Conservation (phyloP, 2,797 vertebrate genomes). For the Lepilemur ruficaudatus region DNA sequence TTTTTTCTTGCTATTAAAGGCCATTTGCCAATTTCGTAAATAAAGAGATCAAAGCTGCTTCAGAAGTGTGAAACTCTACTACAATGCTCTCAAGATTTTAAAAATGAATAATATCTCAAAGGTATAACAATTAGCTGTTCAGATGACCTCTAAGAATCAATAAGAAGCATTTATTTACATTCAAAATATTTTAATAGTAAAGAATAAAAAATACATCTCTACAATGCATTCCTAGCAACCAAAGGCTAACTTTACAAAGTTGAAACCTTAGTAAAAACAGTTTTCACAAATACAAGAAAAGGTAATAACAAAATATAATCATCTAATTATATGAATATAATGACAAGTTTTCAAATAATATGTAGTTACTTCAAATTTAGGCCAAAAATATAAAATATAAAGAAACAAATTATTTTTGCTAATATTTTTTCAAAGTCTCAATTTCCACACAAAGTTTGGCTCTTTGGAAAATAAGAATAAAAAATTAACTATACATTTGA, state of each 20-base stretch:
- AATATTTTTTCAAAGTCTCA: slow-evolving; percentile 29
- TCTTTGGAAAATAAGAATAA: background rate
- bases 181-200: slow-evolving; percentile 69
- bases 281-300: slow-evolving; percentile 47
- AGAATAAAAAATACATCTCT: slow-evolving; percentile 52
- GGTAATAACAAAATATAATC: slow-evolving; percentile 34
- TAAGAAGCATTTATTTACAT: slow-evolving; percentile 14
- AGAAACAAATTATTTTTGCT: background rate
- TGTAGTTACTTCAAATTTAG: slow-evolving; percentile 24
- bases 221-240: background rate
- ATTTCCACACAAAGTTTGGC: slow-evolving; percentile 18
- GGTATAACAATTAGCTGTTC: background rate
- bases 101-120: slow-evolving; percentile 15
- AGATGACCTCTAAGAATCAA: background rate
- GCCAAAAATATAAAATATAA: slow-evolving; percentile 9
- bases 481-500: slow-evolving; percentile 19
- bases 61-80: background rate
- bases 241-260: slow-evolving; percentile 38
- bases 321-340: slow-evolving; percentile 14
- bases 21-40: slow-evolving; percentile 14
- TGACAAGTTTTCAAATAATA: slow-evolving; percentile 23
- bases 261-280: slow-evolving; percentile 48
- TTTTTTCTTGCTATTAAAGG: background rate
- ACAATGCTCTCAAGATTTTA: background rate
- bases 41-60: background rate